phyloP scores from a whole-genome alignment of 2,113 vertebrate genomes.

The Lasiurus cinereus region DNA sequence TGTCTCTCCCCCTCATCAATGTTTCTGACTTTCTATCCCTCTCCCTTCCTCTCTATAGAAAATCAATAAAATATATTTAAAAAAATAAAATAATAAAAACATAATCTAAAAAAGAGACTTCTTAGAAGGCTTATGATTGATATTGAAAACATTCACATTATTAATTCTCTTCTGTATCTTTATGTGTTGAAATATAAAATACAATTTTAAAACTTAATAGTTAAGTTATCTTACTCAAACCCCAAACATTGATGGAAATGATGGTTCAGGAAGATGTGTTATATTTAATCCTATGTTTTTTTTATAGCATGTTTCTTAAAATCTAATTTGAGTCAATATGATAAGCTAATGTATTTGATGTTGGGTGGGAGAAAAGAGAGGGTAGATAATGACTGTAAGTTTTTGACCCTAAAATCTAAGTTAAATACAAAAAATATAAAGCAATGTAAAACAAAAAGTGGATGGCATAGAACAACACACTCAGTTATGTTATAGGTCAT shows the following conservation, averaged over 20 bases:
- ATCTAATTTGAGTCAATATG: background rate
- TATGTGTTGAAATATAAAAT: background rate
- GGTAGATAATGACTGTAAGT: background rate
- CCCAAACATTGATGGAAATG: background rate
- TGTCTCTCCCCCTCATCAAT: too few relatives aligned
- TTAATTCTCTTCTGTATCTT: background rate
- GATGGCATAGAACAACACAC: background rate
- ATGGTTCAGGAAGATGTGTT: background rate
- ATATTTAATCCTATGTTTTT: background rate
- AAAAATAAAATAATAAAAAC: too few relatives aligned
- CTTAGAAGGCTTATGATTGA: background rate
- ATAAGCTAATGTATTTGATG: background rate
- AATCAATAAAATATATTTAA: too few relatives aligned
- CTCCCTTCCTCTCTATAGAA: too few relatives aligned
- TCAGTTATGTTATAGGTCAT: background rate
- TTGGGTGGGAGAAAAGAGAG: background rate
- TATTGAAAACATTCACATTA: background rate
- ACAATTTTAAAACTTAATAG: background rate
- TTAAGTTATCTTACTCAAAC: background rate
- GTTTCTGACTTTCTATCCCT: too few relatives aligned
- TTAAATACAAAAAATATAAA: background rate
- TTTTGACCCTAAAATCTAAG: background rate
- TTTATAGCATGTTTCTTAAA: background rate
- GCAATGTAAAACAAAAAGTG: background rate
- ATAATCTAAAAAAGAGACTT: background rate